phyloP scores from a whole-genome alignment of 2,113 vertebrate species.

The Propithecus coquereli region DNA sequence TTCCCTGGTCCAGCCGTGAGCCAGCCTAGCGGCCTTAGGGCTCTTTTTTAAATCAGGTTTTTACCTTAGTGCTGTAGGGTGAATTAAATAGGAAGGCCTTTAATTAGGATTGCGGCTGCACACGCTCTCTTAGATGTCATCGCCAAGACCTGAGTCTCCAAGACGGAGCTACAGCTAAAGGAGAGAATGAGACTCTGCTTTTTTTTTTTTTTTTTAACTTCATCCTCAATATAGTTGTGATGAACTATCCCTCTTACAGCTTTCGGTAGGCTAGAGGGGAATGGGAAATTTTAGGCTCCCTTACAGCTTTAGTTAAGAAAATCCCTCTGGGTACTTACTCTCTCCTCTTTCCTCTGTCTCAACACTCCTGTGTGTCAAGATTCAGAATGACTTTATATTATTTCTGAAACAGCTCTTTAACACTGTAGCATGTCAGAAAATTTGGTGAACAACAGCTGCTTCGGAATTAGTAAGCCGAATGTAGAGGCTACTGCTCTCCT shows the following conservation, averaged over 20 bases:
- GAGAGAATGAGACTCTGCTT: neutral
- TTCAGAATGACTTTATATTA: neutral
- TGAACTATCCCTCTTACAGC: neutral
- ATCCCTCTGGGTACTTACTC: neutral
- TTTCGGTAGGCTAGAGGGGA: neutral
- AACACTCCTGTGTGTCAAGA: neutral
- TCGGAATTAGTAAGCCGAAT: rapidly evolving
- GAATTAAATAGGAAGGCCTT: constrained; percentile 1
- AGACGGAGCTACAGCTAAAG: neutral
- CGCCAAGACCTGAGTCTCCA: neutral
- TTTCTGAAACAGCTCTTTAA: neutral
- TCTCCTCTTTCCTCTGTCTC: neutral
- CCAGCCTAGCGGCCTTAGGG: neutral
- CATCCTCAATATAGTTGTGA: neutral
- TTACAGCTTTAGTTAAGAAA: neutral
- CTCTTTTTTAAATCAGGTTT: constrained; percentile 28
- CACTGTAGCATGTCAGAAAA: neutral
- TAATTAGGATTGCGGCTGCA: neutral
- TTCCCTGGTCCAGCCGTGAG: neutral
- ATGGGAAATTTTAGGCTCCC: neutral
- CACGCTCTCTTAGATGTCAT: neutral
- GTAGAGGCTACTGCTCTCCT: neutral
- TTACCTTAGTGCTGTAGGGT: neutral
- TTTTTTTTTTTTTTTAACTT: neutral
- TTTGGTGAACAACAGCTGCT: neutral